Evolutionary conservation across 2,113 vertebrate genomes (phyloP), one percentile per base, ranked within the genome.

Genomic region (Paracanthobrama guichenoti): DNA sequence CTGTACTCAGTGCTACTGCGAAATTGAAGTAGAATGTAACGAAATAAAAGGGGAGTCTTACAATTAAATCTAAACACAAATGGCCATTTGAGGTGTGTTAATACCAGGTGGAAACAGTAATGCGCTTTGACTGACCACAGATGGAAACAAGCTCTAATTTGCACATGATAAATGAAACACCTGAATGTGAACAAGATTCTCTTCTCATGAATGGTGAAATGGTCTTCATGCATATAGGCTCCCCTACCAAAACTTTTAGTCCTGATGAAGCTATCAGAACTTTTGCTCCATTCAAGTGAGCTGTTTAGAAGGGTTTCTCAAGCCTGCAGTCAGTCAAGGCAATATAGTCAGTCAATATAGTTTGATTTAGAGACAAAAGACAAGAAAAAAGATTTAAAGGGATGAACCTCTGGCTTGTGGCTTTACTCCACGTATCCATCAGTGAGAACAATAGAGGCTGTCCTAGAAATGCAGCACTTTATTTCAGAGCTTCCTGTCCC

Each of bases 341-440:
- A 13, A 35, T 31, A 55, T 31, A 31, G 28, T 26, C 28, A 10
- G 11, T 55, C 50, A 76, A 76, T 76, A 55, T 53, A 42, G 31
- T 42, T 73, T 73, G 71, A 73, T 73, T 73, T 46, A 73, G 69
- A 59, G 71, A 60, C 5, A 59, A 60, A 57, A 14, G 10, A 59
- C 69, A 72, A 13, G 42, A 22, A 55, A 31, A 35, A 4, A 11
- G 20, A 77, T n/a, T 35, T 55, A 57, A 42, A 59, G 12, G 53
- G 22, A 42, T 42, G 20, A 42, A 59, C 59, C 28, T 59, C 11
- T 60, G 12, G 20, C 75, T 60, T 84, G 50, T 28, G n/a, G 24
- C 74, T 6, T 42, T 57, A 28, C 16, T 46, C 31, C n/a, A 26
- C 46, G 44, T 88, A 92, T 92, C 92, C 89, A 93, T 93, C 92